phyloP scores from a whole-genome alignment of 2,797 vertebrate species.

The Eulemur coronatus region DNA sequence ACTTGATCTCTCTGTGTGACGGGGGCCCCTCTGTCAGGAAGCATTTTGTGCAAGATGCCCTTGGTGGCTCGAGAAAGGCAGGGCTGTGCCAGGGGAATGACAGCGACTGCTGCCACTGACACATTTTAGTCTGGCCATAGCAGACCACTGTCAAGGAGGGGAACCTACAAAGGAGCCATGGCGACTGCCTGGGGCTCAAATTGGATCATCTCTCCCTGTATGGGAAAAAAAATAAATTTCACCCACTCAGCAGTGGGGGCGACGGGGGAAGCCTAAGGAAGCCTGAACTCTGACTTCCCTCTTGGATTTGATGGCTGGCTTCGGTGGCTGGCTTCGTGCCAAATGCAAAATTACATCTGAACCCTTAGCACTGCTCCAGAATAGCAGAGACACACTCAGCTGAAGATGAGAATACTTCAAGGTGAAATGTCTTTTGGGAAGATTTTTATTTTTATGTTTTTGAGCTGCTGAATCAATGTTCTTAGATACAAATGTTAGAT shows the following conservation, averaged over 20 bases:
- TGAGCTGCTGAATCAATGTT: neutral
- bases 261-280: conserved; percentile 74
- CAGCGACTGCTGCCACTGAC: conserved; percentile 43
- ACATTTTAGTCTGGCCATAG: conserved; percentile 39
- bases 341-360: conserved; percentile 78
- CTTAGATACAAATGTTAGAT: neutral
- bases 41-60: neutral
- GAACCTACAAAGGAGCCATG: neutral
- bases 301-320: conserved; percentile 58
- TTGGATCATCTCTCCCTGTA: conserved; percentile 59
- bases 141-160: conserved; percentile 26
- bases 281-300: conserved; percentile 74
- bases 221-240: conserved; percentile 65
- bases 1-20: conserved; percentile 17
- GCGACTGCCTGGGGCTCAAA: conserved; percentile 10
- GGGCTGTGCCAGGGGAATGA: neutral
- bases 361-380: conserved; percentile 24
- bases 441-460: neutral
- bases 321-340: conserved; percentile 72
- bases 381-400: conserved; percentile 43
- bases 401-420: conserved; percentile 51
- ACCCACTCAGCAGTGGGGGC: conserved; percentile 60
- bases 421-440: conserved; percentile 34
- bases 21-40: neutral
- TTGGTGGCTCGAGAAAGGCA: neutral